phyloP scores from a whole-genome alignment of 92 coral and sea anemone species.

The Isaurus tuberculatus region DNA sequence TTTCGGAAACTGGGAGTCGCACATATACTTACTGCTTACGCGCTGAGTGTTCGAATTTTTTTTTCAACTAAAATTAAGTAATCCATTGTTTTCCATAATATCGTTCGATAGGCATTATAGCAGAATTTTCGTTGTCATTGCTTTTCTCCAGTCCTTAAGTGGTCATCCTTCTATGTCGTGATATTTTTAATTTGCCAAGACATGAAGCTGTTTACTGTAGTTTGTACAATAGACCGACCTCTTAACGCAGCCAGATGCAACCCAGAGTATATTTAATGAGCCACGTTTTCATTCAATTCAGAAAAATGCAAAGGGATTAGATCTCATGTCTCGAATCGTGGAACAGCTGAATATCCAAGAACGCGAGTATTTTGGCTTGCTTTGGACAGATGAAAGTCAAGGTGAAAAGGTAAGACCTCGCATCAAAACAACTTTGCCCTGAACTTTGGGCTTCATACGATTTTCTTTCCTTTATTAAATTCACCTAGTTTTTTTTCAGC shows the following conservation, averaged over 20 bases:
- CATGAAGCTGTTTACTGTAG: not conserved
- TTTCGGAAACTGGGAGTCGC: not conserved
- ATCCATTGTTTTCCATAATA: not conserved
- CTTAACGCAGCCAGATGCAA: constrained; percentile 10
- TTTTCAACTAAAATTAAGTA: too few species aligned
- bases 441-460: not conserved
- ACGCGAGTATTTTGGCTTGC: constrained; percentile 92
- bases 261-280: not conserved
- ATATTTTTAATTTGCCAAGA: not conserved
- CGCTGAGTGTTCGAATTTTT: too few species aligned
- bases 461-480: not conserved
- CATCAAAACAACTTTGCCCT: too few species aligned
- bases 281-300: constrained; percentile 45
- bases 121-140: not conserved
- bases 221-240: not conserved
- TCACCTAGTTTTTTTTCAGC: not conserved
- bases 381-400: constrained; percentile 75
- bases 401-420: constrained; percentile 92
- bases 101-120: not conserved
- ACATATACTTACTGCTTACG: not conserved
- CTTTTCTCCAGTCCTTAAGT: not conserved
- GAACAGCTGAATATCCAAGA: constrained; percentile 87
- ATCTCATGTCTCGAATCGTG: constrained; percentile 84
- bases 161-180: not conserved
- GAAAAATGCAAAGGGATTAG: constrained; percentile 96